phyloP scores from a whole-genome alignment of 2,888 invertebrate genomes.

The Xestobium rufovillosum region DNA sequence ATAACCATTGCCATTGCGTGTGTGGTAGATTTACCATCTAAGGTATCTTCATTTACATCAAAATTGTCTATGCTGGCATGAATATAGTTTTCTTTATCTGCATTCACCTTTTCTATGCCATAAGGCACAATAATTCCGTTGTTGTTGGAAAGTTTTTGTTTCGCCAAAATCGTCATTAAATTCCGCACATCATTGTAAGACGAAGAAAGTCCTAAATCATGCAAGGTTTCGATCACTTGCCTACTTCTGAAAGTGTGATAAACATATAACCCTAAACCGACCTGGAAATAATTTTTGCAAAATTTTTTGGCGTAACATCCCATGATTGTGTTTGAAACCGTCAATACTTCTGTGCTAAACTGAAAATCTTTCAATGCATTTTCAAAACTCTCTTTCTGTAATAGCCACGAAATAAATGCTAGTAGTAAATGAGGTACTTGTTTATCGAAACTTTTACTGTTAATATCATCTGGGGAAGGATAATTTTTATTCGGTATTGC shows the following conservation, averaged over 20 bases:
- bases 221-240: constrained; percentile 15
- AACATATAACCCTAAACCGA: constrained; percentile 18
- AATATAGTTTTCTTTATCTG: constrained; percentile 14
- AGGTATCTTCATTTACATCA: constrained; percentile 17
- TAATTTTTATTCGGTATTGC: too few relatives aligned
- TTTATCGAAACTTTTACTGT: too few relatives aligned
- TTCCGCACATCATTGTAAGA: constrained; percentile 16
- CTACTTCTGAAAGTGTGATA: constrained; percentile 18
- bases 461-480: too few relatives aligned
- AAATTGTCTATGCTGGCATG: constrained; percentile 21
- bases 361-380: too few relatives aligned
- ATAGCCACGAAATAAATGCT: too few relatives aligned
- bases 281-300: constrained; percentile 19
- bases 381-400: too few relatives aligned
- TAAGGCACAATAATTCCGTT: constrained; percentile 10
- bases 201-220: constrained; percentile 14
- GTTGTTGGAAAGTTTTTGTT: constrained; percentile 6
- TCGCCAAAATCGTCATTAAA: constrained; percentile 16
- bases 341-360: constrained; percentile 13
- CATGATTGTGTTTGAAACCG: constrained; percentile 18
- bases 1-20: constrained; percentile 19
- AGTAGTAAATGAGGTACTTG: too few relatives aligned
- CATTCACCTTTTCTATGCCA: constrained; percentile 8
- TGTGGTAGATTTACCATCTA: constrained; percentile 9
- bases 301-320: constrained; percentile 10